These are phyloP conservation scores for Serripes groenlandicus DNA, from an alignment of 2,888 invertebrate species.

Conservation along the genomic window DNA sequence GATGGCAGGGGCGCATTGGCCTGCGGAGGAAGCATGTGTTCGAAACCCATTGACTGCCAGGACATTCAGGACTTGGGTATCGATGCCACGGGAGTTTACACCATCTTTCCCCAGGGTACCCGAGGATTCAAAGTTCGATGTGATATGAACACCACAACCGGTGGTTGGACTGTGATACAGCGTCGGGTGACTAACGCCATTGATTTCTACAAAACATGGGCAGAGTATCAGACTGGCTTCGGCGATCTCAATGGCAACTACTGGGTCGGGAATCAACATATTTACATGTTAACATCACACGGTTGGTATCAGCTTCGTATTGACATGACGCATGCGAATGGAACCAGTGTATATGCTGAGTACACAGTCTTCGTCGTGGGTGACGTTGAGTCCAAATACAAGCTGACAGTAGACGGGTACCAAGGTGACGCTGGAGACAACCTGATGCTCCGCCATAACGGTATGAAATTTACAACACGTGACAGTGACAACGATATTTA, in stretches of 20 bases:
- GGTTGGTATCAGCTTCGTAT: conserved; percentile 19
- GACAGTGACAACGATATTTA: conserved; percentile 33
- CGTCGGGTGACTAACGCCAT: conserved; percentile 22
- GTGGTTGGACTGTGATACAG: conserved; percentile 54
- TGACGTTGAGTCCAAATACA: conserved; percentile 3
- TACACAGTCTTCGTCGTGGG: conserved; percentile 26
- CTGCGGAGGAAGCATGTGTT: no score
- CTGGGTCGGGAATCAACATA: conserved; percentile 45
- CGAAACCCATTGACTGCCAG: background rate
- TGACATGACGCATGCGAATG: conserved; percentile 26
- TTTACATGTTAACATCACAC: conserved; percentile 17
- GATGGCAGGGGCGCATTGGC: no score
- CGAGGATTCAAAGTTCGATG: conserved; percentile 23
- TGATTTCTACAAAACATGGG: conserved; percentile 41
- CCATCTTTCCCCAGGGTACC: conserved; percentile 5
- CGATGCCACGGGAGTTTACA: conserved; percentile 3
- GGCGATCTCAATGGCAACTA: conserved; percentile 35
- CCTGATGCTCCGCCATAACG: background rate
- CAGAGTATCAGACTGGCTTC: conserved; percentile 40
- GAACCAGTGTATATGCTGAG: conserved; percentile 11
- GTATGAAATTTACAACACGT: conserved; percentile 30
- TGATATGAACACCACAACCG: conserved; percentile 34
- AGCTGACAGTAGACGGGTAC: conserved; percentile 19
- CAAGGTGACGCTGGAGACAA: conserved; percentile 37
- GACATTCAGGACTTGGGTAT: background rate